These are phyloP conservation scores for Trachelipus rathkii DNA, from an alignment of 1,140 invertebrate species.

Conservation along the genomic window DNA sequence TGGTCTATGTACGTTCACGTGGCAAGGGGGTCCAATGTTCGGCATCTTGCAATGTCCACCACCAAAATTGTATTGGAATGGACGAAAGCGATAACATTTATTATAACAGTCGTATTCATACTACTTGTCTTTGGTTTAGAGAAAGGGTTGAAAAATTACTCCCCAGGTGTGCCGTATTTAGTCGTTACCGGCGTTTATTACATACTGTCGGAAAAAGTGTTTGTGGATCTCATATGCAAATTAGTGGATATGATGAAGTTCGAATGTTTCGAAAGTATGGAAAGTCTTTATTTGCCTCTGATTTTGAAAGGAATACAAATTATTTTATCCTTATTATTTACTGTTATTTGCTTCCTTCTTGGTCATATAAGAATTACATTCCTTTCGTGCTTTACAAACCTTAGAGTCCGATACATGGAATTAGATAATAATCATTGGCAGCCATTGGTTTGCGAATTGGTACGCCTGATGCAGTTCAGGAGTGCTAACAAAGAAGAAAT, in stretches of 20 bases:
- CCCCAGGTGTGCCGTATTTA: slow-evolving; percentile 62
- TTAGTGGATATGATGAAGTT: slow-evolving; percentile 37
- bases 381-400: slow-evolving; percentile 62
- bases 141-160: slow-evolving; percentile 68
- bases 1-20: slow-evolving; percentile 70
- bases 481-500: slow-evolving; percentile 66
- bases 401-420: slow-evolving; percentile 63
- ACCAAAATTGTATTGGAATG: slow-evolving; percentile 75
- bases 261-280: slow-evolving; percentile 44
- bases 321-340: slow-evolving; percentile 29
- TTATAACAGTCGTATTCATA: slow-evolving; percentile 72
- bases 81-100: slow-evolving; percentile 74
- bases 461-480: slow-evolving; percentile 58
- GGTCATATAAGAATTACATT: slow-evolving; percentile 58
- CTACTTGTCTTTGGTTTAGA: slow-evolving; percentile 68
- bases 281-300: slow-evolving; percentile 43
- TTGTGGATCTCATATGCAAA: slow-evolving; percentile 34
- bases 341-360: slow-evolving; percentile 53
- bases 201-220: slow-evolving; percentile 65
- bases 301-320: slow-evolving; percentile 39
- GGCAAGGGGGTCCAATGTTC: slow-evolving; percentile 65
- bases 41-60: slow-evolving; percentile 73
- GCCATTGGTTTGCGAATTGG: slow-evolving; percentile 58
- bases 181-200: slow-evolving; percentile 65
- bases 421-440: slow-evolving; percentile 56